These are phyloP conservation scores for Tiliqua scincoides DNA, from an alignment of 2,113 vertebrate species.

Conservation along the genomic window DNA sequence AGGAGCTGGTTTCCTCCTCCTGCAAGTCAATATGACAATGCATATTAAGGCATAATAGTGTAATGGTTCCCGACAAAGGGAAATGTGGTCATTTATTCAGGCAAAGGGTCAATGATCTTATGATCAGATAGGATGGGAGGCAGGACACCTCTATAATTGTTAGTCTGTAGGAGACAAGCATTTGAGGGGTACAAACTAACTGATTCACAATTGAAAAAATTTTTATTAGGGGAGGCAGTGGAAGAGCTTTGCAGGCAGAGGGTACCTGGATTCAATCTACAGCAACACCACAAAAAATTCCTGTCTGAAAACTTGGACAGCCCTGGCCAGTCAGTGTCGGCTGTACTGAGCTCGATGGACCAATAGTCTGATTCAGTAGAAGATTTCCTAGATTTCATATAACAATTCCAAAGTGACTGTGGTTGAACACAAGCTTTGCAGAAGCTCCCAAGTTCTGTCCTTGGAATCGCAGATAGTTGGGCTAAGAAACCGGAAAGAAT, in stretches of 20 bases:
- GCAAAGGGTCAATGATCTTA: not conserved
- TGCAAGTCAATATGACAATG: conserved; percentile 43
- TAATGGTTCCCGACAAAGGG: not conserved
- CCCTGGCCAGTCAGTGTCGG: too few species aligned
- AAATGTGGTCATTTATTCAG: not conserved
- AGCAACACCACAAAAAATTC: too few species aligned
- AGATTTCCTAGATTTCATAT: not conserved
- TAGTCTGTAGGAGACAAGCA: not conserved
- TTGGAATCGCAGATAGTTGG: not conserved
- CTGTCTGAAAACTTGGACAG: too few species aligned
- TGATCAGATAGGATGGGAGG: not conserved
- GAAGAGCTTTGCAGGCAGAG: too few species aligned
- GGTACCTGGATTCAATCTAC: too few species aligned
- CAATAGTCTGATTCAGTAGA: too few species aligned
- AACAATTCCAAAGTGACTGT: not conserved
- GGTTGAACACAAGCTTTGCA: not conserved
- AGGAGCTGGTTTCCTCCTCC: conserved; percentile 12
- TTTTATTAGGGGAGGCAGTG: not conserved
- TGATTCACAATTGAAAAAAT: not conserved
- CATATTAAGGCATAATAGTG: not conserved
- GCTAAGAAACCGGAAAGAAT: too few species aligned
- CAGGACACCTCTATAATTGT: not conserved
- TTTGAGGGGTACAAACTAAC: not conserved
- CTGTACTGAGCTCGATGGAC: too few species aligned
- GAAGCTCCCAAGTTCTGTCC: not conserved